Evolutionary conservation across 30 jellyfish, hydroid and myxozoan genomes (phyloP).

Genomic region (Hydractinia echinata): DNA sequence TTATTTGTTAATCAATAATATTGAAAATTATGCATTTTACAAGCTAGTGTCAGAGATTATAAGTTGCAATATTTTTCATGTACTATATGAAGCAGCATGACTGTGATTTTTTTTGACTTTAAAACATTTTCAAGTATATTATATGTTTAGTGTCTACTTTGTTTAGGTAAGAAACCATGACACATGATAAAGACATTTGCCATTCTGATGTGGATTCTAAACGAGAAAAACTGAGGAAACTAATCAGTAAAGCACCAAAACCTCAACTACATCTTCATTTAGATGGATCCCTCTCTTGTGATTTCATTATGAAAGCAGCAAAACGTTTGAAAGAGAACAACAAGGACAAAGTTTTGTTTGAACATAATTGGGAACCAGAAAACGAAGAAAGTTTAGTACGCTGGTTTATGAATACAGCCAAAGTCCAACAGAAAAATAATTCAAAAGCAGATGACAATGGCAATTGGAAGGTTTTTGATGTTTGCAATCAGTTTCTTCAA

Average conservation of each 20-base stretch:
- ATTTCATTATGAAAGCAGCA: constrained; percentile 5
- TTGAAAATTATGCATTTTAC: too few species aligned
- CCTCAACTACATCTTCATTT: constrained; percentile 16
- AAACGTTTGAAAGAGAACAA: background rate
- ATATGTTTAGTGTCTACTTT: too few species aligned
- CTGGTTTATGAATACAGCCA: constrained; percentile 12
- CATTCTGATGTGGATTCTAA: background rate
- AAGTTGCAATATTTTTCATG: too few species aligned
- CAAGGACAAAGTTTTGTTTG: background rate
- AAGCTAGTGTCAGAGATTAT: too few species aligned
- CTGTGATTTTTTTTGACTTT: too few species aligned
- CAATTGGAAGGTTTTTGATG: constrained; percentile 11
- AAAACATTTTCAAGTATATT: too few species aligned
- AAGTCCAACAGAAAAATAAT: background rate
- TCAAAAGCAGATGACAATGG: constrained; percentile 1
- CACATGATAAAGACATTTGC: too few species aligned
- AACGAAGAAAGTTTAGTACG: background rate
- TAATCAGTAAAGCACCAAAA: constrained; percentile 14
- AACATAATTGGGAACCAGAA: constrained; percentile 12
- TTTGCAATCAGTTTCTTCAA: constrained; percentile 26
- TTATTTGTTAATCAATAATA: too few species aligned
- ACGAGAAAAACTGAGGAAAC: background rate
- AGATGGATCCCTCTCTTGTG: constrained; percentile 17
- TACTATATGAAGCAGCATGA: too few species aligned
- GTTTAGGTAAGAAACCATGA: too few species aligned